Conservation (phyloP, 2,888 invertebrate species). For the Hypercompe scribonia region DNA sequence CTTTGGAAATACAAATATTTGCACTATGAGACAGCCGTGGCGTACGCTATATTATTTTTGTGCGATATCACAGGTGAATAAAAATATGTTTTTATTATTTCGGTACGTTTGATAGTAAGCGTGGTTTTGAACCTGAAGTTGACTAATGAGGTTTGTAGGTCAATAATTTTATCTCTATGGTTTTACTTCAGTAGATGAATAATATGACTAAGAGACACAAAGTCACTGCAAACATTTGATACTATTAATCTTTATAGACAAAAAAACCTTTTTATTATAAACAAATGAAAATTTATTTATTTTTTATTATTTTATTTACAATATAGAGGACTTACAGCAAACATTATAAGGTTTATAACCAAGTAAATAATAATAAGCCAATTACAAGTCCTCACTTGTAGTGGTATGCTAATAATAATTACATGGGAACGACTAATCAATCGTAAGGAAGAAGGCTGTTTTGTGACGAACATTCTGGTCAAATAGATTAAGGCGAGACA, state of each 20-base stretch:
- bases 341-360: too few species aligned
- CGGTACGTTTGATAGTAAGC: background rate
- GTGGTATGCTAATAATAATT: background rate
- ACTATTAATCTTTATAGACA: too few species aligned
- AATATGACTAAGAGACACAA: too few species aligned
- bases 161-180: background rate
- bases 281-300: too few species aligned
- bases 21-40: conserved; percentile 33
- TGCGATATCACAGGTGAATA: conserved; percentile 9
- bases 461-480: background rate
- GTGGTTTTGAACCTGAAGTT: background rate
- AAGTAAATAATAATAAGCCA: too few species aligned
- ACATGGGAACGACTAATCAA: background rate
- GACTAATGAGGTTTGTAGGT: background rate
- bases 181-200: background rate
- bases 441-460: background rate
- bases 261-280: too few species aligned
- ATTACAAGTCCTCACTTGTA: too few species aligned
- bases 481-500: background rate
- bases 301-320: too few species aligned
- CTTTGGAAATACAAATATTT: conserved; percentile 49
- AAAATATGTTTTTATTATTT: background rate
- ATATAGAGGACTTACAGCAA: too few species aligned
- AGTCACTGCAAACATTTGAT: too few species aligned
- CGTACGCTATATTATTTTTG: conserved; percentile 23